Conservation (phyloP, 2,888 invertebrate genomes). For the Caenorhabditis japonica region DNA sequence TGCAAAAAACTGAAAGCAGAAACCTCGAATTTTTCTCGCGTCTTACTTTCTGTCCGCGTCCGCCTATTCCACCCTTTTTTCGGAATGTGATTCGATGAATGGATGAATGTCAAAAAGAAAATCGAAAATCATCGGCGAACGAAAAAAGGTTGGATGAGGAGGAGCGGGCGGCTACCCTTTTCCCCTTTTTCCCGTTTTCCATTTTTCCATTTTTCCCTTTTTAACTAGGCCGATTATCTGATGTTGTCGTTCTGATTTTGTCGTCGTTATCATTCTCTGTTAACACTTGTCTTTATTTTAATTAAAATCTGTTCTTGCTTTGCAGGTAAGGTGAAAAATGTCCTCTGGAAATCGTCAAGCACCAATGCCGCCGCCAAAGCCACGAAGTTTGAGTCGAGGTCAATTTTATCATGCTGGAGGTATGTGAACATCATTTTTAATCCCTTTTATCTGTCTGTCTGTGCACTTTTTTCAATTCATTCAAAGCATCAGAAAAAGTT, state of each 20-base stretch:
- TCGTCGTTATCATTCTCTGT: constrained; percentile 1
- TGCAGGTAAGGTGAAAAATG: constrained; percentile 11
- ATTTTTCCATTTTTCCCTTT: constrained; percentile 7
- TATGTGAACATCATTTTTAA: constrained; percentile 10
- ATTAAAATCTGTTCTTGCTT: not conserved
- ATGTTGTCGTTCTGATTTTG: not conserved
- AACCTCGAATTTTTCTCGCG: no score
- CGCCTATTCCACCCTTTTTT: no score
- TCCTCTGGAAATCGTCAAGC: constrained; percentile 49
- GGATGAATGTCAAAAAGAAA: no score
- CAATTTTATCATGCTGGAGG: constrained; percentile 50
- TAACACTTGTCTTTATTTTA: not conserved
- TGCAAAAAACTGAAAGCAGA: no score
- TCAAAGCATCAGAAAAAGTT: no score
- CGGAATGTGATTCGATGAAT: no score
- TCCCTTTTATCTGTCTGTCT: not conserved
- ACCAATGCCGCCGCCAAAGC: constrained; percentile 54
- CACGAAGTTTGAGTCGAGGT: constrained; percentile 36
- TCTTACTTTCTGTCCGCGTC: no score
- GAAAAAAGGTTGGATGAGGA: no score
- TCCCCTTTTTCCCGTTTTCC: not conserved
- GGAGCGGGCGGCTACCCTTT: no score
- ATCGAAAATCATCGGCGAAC: no score
- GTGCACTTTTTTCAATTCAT: constrained; percentile 1
- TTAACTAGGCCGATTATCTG: constrained; percentile 39